Base-by-base conservation (phyloP, 2,888 invertebrate genomes). In the Drosophila acutilabella region DNA sequence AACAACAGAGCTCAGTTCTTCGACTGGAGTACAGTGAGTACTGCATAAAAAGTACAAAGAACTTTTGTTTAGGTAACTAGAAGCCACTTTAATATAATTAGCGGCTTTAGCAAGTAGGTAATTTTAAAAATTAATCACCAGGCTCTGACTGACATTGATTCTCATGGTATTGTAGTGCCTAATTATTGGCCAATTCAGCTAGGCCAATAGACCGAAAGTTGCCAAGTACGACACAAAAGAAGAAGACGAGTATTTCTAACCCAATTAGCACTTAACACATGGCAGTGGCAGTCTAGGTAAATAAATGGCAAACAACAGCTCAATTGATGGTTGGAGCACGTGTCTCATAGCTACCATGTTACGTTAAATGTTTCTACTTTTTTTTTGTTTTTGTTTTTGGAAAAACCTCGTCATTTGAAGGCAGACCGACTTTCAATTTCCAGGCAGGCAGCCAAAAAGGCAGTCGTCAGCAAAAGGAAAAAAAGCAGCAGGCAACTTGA, bases 211-310 rank as follows among this genome's bases (percentile, higher is more conserved):
- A 62, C 64, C 41, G 64, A 61, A 58, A 8, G 20, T 8, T 40
- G 36, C 3, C 1, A 13, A 50, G 50, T 11, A 5, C 6, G 30
- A 30, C 0, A 8, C 30, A 8, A 8, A 30, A 30, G n/a, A 18
- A 41, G 41, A 47, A 51, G 57, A 54, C 48, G 47, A 51, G 52
- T 59, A 69, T 61, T 73, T 66, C 74, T 81, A 81, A 88, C 88
- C 89, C 85, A 85, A 89, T 85, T 85, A 85, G 85, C 88, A 85
- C 85, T 88, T 85, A 74, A 74, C 88, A 89, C 89, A 80, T 84
- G 77, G 66, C 65, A 74, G 65, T 47, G 40, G 52, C 60, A 58
- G 67, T 61, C 70, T 86, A 78, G 87, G 83, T 88, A 88, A 83
- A 83, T 83, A 83, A 82, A 87, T 83, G 87, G 75, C 79, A 75